Conservation (phyloP, 2,888 invertebrate genomes). For the Agriopis marginaria region DNA sequence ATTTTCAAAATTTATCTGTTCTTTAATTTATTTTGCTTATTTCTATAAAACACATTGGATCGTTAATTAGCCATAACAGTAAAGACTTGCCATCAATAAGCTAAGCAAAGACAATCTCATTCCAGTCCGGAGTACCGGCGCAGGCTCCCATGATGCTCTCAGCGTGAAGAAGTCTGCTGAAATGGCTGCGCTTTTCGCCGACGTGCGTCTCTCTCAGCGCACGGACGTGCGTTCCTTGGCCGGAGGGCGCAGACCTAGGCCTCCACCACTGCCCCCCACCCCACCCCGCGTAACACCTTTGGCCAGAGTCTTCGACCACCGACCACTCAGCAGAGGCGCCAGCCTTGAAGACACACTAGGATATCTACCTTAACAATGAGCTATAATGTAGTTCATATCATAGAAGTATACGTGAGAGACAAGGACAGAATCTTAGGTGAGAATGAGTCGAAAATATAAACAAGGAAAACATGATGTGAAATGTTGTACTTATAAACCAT, state of each 20-base stretch:
- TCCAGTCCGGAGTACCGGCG: constrained; percentile 81
- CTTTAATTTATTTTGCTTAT: background rate
- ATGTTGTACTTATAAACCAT: too few species aligned
- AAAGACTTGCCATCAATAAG: background rate
- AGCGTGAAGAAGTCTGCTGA: constrained; percentile 96
- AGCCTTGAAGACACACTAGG: constrained; percentile 89
- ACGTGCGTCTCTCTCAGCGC: constrained; percentile 90
- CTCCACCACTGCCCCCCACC: constrained; percentile 56
- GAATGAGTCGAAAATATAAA: background rate
- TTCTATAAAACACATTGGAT: background rate
- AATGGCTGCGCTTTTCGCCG: constrained; percentile 94
- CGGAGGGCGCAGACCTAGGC: constrained; percentile 61
- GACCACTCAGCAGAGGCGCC: constrained; percentile 76
- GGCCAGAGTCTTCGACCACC: constrained; percentile 72
- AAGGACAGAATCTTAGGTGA: background rate
- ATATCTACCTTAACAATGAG: constrained; percentile 83
- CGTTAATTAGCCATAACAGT: background rate
- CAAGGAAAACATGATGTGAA: background rate
- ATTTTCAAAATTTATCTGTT: too few species aligned
- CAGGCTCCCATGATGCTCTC: constrained; percentile 89
- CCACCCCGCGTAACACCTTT: constrained; percentile 57
- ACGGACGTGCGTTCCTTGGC: constrained; percentile 86
- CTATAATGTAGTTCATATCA: background rate
- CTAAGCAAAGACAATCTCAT: background rate
- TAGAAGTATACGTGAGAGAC: background rate